Evolutionary conservation across 2,113 vertebrate species (phyloP), one percentile per base, ranked within the genome.

Genomic region (Chaenocephalus aceratus): DNA sequence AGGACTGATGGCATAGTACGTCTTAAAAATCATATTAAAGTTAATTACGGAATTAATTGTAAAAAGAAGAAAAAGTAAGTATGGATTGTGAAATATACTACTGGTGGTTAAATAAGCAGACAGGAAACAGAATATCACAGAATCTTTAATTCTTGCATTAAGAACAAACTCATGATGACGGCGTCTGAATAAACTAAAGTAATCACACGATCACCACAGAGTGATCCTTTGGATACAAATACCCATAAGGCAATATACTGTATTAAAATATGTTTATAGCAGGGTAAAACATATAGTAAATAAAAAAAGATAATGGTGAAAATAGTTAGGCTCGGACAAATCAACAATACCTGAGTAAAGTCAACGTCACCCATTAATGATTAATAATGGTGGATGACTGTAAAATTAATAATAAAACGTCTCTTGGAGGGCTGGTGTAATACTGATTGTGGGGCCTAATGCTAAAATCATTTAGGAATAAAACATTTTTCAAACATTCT

Each of bases 101-200:
- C 11, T 9, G 7, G 21, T n/a, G 44, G 52, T 57, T 49, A 41
- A 36, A 49, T 44, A 57, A 76, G 0, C 23, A 81, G 51, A 14
- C 48, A 57, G 18, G 3, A 75, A 49, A 6, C 10, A 18, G 21
- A 83, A 10, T 61, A 44, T 69, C 12, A 58, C 64, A 71, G 34
- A 68, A 74, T 48, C 56, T 82, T 89, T 85, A 59, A 75, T 80
- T 44, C 2, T 72, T 72, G 21, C 14, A 36, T 79, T 45, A 58
- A 74, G 3, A 49, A 66, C 12, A 61, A 21, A 51, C 9, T 4
- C 8, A 62, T 30, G n/a, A 62, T 34, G 41, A 60, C 15, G 36
- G 7, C 8, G 52, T 45, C 0, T 51, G 44, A 23, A 34, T 71
- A 49, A n/a, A 34, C 36, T 23, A 3, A 70, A 12, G 5, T 10